Evolutionary conservation across 2,888 invertebrate genomes (phyloP).

Genomic region (Gibbula magus): DNA sequence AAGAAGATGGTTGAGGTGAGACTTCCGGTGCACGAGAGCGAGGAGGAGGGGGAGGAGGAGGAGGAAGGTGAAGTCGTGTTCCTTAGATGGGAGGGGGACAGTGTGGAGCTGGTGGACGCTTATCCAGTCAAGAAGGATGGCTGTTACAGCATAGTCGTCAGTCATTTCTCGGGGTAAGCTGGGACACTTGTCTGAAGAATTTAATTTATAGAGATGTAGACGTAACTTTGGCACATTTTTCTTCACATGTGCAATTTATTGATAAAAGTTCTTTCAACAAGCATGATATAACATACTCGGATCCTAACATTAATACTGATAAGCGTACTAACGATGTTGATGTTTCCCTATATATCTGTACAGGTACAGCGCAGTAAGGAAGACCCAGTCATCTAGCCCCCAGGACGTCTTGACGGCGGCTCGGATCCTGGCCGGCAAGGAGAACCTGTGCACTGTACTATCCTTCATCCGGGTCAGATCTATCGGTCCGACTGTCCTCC

Average conservation of each 20-base stretch:
- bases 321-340: not conserved
- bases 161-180: constrained; percentile 2
- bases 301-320: too few species aligned
- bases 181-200: not conserved
- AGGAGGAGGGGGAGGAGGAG: not conserved
- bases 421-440: not conserved
- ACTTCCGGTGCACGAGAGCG: not conserved
- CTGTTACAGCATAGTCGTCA: not conserved
- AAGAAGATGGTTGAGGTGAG: not conserved
- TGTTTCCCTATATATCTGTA: not conserved
- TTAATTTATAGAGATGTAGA: too few species aligned
- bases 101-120: not conserved
- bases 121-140: not conserved
- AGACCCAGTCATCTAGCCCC: not conserved
- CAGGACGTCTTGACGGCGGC: not conserved
- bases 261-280: too few species aligned
- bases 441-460: not conserved
- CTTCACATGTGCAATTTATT: too few species aligned
- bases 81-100: not conserved
- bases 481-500: not conserved
- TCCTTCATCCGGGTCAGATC: not conserved
- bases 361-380: constrained; percentile 2
- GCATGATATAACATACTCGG: too few species aligned
- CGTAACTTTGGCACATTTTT: too few species aligned
- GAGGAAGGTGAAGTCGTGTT: not conserved